Base-by-base conservation (phyloP, 2,888 invertebrate genomes). In the Pammene fasciana region DNA sequence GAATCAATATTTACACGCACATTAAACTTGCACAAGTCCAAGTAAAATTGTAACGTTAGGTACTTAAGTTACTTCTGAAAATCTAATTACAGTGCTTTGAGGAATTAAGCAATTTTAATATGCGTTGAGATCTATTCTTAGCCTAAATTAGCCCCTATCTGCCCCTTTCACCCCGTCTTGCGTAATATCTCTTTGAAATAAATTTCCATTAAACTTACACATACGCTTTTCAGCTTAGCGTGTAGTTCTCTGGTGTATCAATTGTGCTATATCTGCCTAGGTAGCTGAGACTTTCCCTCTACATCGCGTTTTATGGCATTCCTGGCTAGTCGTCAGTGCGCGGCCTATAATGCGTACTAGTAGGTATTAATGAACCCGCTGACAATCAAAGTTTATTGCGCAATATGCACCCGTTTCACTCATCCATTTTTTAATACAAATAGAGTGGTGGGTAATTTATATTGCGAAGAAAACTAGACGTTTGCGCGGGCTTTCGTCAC, bases 311-410 rank as follows among this genome's bases (percentile, higher is more conserved):
- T n/a, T 50, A 5, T 46, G 16, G n/a, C 54, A 54, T 65, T 46
- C n/a, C 45, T 43, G 52, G 54, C 54, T 34, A 46, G 56, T 48
- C 70, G 65, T 56, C 14, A 26, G 43, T 64, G 52, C 43, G 34
- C 50, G 11, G 45, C 43, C 56, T 60, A 56, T 68, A 52, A 68
- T 65, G 65, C 65, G 43, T 56, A 41, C 50, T 46, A 52, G 56
- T 64, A 54, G 38, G 38, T 59, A 45, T 45, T 14, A 34, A 7
- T n/a, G 34, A 14, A n/a, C 45, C 45, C 59, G 13, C 45, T n/a
- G 59, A 57, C 43, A 57, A 45, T 34, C 57, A 59, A 10, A 13
- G 34, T 54, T 45, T 34, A 59, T 45, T 45, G 59, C 57, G 13
- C 34, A 59, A 59, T 59, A 45, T 46, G 11, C 4, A 43, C 43